Evolutionary conservation across 2,888 invertebrate species (phyloP), one percentile per base, ranked within the genome.

Genomic region (Synergus gifuensis): DNA sequence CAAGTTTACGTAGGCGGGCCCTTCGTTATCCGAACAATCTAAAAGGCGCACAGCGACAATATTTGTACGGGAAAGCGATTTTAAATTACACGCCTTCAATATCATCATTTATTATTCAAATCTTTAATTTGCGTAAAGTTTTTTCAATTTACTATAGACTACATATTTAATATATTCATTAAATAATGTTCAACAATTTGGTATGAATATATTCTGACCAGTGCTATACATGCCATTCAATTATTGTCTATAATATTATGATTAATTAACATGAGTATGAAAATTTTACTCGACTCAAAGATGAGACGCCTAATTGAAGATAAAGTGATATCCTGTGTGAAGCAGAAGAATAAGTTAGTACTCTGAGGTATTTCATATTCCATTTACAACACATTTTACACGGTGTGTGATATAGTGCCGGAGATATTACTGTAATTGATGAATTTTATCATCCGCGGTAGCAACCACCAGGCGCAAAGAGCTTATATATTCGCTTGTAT

Each of bases 371-470:
- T 73, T 73, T 28, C 22, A 28, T 28, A 73, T 73, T 73, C 36
- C 49, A 73, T 73, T 73, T 54, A 28, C 28, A 36, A 54, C n/a
- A 73, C 28, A 73, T 54, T 73, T 73, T 28, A 73, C 49, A n/a
- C 69, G 7, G 18, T 9, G 16, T 67, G 12, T 67, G 44, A 67
- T 67, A 44, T 46, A 67, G 67, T 46, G 42, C 42, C n/a, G 9
- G 49, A 36, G 46, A 49, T 54, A 73, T 73, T 36, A 73, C 69
- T 73, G 69, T 73, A 73, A 73, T 69, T 22, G 49, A 14, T 36
- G 44, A 69, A 69, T 73, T 73, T 73, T 73, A 73, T 73, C 69
- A 54, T 73, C 28, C 49, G 49, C 49, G 49, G 49, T 69, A n/a
- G 28, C 67, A 28, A 49, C 46, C 46, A 46, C n/a, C n/a, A n/a